Evolutionary conservation across 2,113 vertebrate genomes (phyloP).

Genomic region (Peromyscus maniculatus): DNA sequence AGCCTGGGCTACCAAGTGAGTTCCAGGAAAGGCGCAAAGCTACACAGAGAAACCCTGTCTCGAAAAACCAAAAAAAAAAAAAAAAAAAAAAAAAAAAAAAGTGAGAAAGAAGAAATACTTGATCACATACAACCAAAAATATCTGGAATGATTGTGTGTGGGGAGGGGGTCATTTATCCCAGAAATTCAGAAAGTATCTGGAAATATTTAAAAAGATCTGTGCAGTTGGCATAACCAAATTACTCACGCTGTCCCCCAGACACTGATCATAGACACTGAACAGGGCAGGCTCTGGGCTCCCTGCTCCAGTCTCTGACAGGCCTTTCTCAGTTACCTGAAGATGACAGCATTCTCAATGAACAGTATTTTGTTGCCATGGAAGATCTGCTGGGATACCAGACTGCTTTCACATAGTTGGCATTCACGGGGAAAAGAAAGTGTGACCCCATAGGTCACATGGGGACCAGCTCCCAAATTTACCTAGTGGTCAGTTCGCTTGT

Average conservation of each 20-base stretch:
- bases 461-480: constrained; percentile 95
- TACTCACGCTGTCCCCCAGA: constrained; percentile 96
- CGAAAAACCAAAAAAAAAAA: no score
- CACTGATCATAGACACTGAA: constrained; percentile 85
- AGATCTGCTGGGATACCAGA: constrained; percentile 97
- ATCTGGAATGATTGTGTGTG: constrained; percentile 95
- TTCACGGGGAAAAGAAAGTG: constrained; percentile 97
- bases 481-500: constrained; percentile 96
- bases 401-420: constrained; percentile 96
- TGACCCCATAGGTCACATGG: constrained; percentile 95
- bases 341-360: constrained; percentile 96
- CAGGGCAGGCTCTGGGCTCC: constrained; percentile 97
- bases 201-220: constrained; percentile 97
- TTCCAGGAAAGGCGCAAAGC: no score
- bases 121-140: constrained; percentile 98
- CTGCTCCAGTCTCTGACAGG: constrained; percentile 95
- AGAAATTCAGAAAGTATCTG: constrained; percentile 98
- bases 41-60: no score
- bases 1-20: no score
- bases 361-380: constrained; percentile 99
- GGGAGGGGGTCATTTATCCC: constrained; percentile 96
- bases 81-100: no score
- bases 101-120: constrained; percentile 92
- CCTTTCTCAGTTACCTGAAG: constrained; percentile 96
- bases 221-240: constrained; percentile 96